A percentile compares a stretch with the other conserved stretches of the same genome.
Evolutionary conservation across 1,140 invertebrate genomes (phyloP).

Genomic region (Orius insidiosus): DNA sequence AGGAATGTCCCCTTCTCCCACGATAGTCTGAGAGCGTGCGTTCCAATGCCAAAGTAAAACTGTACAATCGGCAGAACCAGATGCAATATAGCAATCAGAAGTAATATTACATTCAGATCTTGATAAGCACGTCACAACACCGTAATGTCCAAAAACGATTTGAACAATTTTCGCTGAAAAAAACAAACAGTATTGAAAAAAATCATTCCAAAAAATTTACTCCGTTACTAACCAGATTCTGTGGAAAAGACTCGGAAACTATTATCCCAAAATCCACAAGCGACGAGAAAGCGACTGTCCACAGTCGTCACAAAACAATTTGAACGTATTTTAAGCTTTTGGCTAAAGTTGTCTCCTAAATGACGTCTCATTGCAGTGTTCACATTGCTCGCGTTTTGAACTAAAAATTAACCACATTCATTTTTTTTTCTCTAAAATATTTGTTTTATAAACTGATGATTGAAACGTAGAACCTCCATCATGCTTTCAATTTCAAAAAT

Average conservation of each 20-base stretch:
- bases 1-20: constrained; percentile 86
- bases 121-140: constrained; percentile 91
- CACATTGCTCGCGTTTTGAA: constrained; percentile 46
- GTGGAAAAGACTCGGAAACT: constrained; percentile 95
- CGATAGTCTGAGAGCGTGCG: constrained; percentile 84
- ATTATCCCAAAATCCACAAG: constrained; percentile 99
- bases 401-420: too few relatives aligned
- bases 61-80: constrained; percentile 93
- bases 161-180: constrained; percentile 86
- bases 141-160: constrained; percentile 97
- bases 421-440: too few relatives aligned
- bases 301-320: constrained; percentile 96
- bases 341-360: constrained; percentile 91
- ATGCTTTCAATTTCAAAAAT: too few relatives aligned
- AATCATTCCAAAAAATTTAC: too few relatives aligned
- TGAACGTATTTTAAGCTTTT: constrained; percentile 78
- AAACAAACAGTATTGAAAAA: constrained; percentile 15
- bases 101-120: constrained; percentile 96
- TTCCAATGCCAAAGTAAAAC: constrained; percentile 98
- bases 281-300: constrained; percentile 88
- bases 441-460: too few relatives aligned
- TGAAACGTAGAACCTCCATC: too few relatives aligned
- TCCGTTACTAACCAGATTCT: constrained; percentile 59
- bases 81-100: constrained; percentile 96
- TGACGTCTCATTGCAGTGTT: constrained; percentile 55